These are phyloP conservation scores for Crenuchus spilurus DNA, from an alignment of 2,797 vertebrate genomes.

Conservation along the genomic window DNA sequence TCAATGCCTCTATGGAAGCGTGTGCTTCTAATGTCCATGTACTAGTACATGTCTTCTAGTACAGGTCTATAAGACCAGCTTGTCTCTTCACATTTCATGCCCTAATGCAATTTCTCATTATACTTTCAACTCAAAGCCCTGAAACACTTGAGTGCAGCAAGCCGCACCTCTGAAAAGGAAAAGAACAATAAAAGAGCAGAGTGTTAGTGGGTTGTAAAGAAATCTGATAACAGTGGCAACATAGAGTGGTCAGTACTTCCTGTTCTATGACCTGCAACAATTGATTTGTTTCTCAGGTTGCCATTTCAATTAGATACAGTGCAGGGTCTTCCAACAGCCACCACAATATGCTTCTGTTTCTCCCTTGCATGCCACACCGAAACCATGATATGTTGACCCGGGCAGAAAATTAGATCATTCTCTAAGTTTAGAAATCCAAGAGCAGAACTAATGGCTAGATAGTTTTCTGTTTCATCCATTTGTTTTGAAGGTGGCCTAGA, in stretches of 20 bases:
- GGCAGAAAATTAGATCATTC: conserved; percentile 47
- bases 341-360: conserved; percentile 41
- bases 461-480: conserved; percentile 32
- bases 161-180: conserved; percentile 72
- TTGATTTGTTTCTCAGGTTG: conserved; percentile 75
- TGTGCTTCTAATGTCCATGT: conserved; percentile 5
- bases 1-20: not conserved
- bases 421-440: conserved; percentile 45
- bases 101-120: conserved; percentile 31
- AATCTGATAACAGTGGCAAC: conserved; percentile 79
- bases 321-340: conserved; percentile 38
- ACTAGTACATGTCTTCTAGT: not conserved
- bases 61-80: conserved; percentile 15
- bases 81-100: conserved; percentile 23
- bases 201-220: conserved; percentile 78
- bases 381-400: conserved; percentile 42
- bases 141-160: conserved; percentile 65
- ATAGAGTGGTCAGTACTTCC: conserved; percentile 68
- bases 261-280: conserved; percentile 66
- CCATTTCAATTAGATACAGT: conserved; percentile 77
- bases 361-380: conserved; percentile 42
- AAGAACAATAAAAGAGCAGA: conserved; percentile 78
- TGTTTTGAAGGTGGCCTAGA: conserved; percentile 16
- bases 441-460: conserved; percentile 37
- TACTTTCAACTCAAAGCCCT: conserved; percentile 22